Evolutionary conservation across 2,888 invertebrate species (phyloP).

Genomic region (Drosophila meridionalis): DNA sequence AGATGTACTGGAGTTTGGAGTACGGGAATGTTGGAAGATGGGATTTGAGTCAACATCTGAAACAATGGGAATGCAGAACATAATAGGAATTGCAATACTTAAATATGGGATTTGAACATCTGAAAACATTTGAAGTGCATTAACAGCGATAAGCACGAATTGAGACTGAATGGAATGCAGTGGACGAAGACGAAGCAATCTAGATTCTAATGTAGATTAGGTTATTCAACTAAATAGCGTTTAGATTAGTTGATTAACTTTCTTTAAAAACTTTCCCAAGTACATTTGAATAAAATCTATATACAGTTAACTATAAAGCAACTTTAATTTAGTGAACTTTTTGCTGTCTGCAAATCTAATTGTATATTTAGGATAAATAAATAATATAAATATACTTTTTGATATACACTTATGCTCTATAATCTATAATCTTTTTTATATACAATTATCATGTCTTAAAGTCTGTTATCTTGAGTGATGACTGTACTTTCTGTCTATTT

Average conservation of each 20-base stretch:
- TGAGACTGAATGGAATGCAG: neutral
- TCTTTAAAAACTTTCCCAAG: neutral
- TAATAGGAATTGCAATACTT: neutral
- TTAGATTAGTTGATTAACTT: neutral
- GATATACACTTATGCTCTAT: too few species aligned
- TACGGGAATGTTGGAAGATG: neutral
- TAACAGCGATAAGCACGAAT: neutral
- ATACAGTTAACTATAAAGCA: neutral
- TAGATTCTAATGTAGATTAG: neutral
- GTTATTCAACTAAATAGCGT: neutral
- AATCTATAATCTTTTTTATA: too few species aligned
- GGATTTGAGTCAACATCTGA: neutral
- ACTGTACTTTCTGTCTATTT: neutral
- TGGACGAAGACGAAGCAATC: too few species aligned
- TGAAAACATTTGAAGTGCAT: neutral
- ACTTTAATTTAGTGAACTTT: too few species aligned
- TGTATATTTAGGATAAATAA: neutral
- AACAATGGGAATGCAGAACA: neutral
- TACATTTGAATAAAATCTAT: neutral
- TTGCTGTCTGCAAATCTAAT: too few species aligned
- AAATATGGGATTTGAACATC: too few species aligned
- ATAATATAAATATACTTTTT: neutral
- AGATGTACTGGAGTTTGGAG: neutral
- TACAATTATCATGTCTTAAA: neutral
- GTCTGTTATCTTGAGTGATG: neutral